Conservation (phyloP, 2,113 vertebrate species). For the Larimichthys polyactis region DNA sequence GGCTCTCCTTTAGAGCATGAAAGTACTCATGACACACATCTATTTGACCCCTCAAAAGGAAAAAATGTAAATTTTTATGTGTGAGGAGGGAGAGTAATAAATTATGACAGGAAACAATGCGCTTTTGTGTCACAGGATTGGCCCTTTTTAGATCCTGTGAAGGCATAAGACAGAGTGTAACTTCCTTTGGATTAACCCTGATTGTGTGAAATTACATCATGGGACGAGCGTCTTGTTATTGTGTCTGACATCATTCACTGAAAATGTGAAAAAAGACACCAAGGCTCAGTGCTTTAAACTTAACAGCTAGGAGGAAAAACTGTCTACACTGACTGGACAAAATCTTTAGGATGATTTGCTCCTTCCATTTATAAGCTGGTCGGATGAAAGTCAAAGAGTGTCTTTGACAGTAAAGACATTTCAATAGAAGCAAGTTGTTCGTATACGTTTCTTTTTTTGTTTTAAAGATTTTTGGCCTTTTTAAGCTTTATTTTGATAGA, state of each 20-base stretch:
- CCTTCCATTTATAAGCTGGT: neutral
- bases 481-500: too few species aligned
- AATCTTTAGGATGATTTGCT: neutral
- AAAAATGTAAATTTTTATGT: neutral
- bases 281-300: neutral
- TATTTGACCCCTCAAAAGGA: slow-evolving; percentile 2
- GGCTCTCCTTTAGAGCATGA: slow-evolving; percentile 16
- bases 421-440: slow-evolving; percentile 34
- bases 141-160: slow-evolving; percentile 1
- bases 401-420: slow-evolving; percentile 29
- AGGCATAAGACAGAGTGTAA: slow-evolving; percentile 28
- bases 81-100: slow-evolving; percentile 9
- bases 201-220: slow-evolving; percentile 62
- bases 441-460: slow-evolving; percentile 20
- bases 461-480: too few species aligned
- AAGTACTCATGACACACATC: slow-evolving; percentile 50
- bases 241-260: slow-evolving; percentile 48
- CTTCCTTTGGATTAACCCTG: slow-evolving; percentile 47
- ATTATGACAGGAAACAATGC: neutral
- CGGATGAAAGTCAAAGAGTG: neutral
- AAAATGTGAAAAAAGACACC: slow-evolving; percentile 46
- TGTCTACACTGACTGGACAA: neutral
- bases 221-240: slow-evolving; percentile 57
- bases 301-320: neutral
- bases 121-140: slow-evolving; percentile 1